These are phyloP conservation scores for Camptogramma bilineatum DNA, from an alignment of 2,888 invertebrate genomes.

Conservation along the genomic window DNA sequence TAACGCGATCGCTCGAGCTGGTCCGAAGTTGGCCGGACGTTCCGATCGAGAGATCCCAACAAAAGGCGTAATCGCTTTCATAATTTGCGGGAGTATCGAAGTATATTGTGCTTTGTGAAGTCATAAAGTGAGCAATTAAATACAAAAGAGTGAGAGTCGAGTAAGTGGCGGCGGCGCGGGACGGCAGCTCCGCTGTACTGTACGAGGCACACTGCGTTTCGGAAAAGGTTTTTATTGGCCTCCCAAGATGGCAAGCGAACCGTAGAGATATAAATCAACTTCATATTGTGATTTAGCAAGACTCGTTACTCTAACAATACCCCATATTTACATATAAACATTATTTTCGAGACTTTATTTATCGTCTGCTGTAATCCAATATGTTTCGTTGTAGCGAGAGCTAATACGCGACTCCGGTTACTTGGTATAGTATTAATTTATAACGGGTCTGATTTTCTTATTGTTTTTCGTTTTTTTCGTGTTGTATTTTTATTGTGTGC, in stretches of 20 bases:
- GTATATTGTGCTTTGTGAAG: constrained; percentile 36
- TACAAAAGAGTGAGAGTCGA: constrained; percentile 22
- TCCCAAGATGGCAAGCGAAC: constrained; percentile 81
- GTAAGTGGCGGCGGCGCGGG: constrained; percentile 17
- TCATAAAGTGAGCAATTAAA: constrained; percentile 58
- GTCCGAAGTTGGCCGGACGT: constrained; percentile 15
- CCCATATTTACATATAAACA: constrained; percentile 85
- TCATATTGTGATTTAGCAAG: constrained; percentile 87
- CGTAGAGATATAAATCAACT: constrained; percentile 85
- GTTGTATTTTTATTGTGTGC: constrained; percentile 47
- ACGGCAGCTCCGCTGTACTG: neutral
- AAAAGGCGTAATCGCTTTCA: constrained; percentile 23
- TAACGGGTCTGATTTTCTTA: constrained; percentile 58
- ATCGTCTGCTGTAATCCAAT: constrained; percentile 67
- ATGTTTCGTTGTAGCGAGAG: constrained; percentile 56
- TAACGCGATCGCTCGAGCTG: constrained; percentile 7
- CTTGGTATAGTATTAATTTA: constrained; percentile 66
- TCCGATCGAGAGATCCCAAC: constrained; percentile 19
- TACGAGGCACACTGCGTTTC: constrained; percentile 42
- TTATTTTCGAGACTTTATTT: constrained; percentile 74
- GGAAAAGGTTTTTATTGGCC: constrained; percentile 73
- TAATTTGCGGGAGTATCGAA: constrained; percentile 22
- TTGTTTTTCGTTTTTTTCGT: constrained; percentile 48
- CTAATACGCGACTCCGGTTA: constrained; percentile 61
- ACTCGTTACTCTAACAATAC: constrained; percentile 87